A percentile compares a stretch with the other conserved stretches of the same genome.
Conservation (phyloP, 1,140 invertebrate species). For the Aphelenchoides avenae region DNA sequence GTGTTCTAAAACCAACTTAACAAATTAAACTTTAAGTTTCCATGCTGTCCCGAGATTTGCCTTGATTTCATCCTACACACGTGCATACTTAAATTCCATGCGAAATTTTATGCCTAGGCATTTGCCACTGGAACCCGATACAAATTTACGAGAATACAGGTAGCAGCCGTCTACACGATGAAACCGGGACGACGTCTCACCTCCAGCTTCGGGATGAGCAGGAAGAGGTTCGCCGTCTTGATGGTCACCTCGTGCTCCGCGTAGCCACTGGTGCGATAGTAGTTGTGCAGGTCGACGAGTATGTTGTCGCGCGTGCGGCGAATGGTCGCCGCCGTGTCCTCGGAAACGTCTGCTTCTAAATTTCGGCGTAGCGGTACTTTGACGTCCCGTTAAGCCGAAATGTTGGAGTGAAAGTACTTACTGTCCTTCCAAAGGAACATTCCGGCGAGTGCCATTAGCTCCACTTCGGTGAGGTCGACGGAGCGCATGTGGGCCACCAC, state of each 20-base stretch:
- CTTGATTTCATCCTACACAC: too few species aligned
- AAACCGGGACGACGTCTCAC: conserved; percentile 12
- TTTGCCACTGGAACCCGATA: too few species aligned
- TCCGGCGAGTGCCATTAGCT: conserved; percentile 35
- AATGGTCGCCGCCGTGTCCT: conserved; percentile 17
- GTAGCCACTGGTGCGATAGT: conserved; percentile 10
- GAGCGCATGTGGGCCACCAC: conserved; percentile 44
- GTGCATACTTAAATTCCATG: too few species aligned
- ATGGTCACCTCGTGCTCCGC: too few species aligned
- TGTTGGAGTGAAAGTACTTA: conserved; percentile 16
- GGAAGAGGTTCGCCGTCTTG: conserved; percentile 41
- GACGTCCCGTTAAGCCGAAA: neutral
- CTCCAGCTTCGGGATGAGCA: conserved; percentile 40
- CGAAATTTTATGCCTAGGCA: too few species aligned
- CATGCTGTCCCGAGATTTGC: too few species aligned
- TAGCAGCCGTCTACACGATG: neutral
- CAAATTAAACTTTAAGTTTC: too few species aligned
- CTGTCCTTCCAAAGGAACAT: conserved; percentile 44
- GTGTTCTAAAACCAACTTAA: too few species aligned
- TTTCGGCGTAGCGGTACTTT: neutral
- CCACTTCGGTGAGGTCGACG: conserved; percentile 36
- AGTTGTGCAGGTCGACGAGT: conserved; percentile 26
- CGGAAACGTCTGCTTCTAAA: conserved; percentile 25
- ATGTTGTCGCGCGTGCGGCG: conserved; percentile 24
- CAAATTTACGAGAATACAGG: neutral